phyloP scores from a whole-genome alignment of 2,888 invertebrate species.

The Palloptera scutellata region DNA sequence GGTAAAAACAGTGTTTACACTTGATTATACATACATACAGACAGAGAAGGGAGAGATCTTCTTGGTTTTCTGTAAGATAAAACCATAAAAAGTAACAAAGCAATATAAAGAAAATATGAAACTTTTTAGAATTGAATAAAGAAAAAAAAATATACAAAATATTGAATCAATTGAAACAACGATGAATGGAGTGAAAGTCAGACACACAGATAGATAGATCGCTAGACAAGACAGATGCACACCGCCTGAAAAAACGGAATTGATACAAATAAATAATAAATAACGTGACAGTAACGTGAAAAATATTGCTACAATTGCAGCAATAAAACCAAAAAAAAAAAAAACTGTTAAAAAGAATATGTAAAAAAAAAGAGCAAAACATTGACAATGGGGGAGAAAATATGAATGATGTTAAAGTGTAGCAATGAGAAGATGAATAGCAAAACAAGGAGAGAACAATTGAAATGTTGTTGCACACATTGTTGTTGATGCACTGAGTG shows the following conservation, averaged over 20 bases:
- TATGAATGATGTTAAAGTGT: neutral
- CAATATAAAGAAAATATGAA: no score
- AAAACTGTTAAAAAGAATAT: no score
- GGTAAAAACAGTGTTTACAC: conserved; percentile 8
- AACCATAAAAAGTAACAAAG: no score
- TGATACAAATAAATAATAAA: conserved; percentile 35
- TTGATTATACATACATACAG: neutral
- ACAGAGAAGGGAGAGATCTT: neutral
- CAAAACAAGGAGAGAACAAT: no score
- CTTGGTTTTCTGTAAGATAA: no score
- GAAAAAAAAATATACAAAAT: no score
- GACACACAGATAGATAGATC: neutral
- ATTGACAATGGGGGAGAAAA: neutral
- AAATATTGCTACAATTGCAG: neutral
- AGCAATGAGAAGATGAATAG: neutral
- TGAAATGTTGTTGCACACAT: no score
- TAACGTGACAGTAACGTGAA: conserved; percentile 31
- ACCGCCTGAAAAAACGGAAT: neutral
- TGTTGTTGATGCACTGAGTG: no score
- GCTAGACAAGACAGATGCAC: neutral
- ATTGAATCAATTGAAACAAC: neutral
- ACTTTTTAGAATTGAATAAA: no score
- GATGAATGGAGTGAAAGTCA: neutral
- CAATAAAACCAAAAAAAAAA: neutral
- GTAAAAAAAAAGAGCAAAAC: no score